Conservation (phyloP, 2,113 vertebrate genomes). For the Coryphaenoides rupestris region DNA sequence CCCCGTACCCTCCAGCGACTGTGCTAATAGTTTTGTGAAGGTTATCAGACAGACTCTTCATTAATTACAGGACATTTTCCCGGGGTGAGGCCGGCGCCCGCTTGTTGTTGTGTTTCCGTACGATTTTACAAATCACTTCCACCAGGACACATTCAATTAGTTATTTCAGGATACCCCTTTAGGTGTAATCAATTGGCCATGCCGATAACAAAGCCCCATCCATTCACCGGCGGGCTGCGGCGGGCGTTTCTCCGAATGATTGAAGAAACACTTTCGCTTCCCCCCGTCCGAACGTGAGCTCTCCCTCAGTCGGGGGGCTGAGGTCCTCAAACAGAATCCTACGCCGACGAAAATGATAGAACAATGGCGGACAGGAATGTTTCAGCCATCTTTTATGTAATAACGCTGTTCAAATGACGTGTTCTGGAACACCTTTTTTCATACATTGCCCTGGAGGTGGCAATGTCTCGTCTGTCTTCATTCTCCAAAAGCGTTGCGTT, state of each 20-base stretch:
- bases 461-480: too few relatives aligned
- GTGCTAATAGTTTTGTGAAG: slow-evolving; percentile 52
- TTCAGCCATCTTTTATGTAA: too few relatives aligned
- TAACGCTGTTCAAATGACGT: too few relatives aligned
- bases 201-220: slow-evolving; percentile 69
- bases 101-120: slow-evolving; percentile 52
- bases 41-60: slow-evolving; percentile 55
- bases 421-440: too few relatives aligned
- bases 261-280: slow-evolving; percentile 48
- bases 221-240: slow-evolving; percentile 56
- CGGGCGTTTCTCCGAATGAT: slow-evolving; percentile 62
- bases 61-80: slow-evolving; percentile 59
- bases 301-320: slow-evolving; percentile 11
- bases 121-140: slow-evolving; percentile 69
- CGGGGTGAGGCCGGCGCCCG: slow-evolving; percentile 13
- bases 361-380: too few relatives aligned
- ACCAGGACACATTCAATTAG: slow-evolving; percentile 71
- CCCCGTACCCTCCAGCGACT: slow-evolving; percentile 12
- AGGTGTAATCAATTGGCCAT: slow-evolving; percentile 69
- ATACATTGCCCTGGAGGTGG: too few relatives aligned
- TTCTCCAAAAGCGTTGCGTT: too few relatives aligned
- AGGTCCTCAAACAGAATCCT: neutral
- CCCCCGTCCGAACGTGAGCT: neutral
- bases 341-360: neutral
- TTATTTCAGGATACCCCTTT: slow-evolving; percentile 70